Conservation (phyloP, 1,140 invertebrate genomes). For the Lamellibrachia luymesi region DNA sequence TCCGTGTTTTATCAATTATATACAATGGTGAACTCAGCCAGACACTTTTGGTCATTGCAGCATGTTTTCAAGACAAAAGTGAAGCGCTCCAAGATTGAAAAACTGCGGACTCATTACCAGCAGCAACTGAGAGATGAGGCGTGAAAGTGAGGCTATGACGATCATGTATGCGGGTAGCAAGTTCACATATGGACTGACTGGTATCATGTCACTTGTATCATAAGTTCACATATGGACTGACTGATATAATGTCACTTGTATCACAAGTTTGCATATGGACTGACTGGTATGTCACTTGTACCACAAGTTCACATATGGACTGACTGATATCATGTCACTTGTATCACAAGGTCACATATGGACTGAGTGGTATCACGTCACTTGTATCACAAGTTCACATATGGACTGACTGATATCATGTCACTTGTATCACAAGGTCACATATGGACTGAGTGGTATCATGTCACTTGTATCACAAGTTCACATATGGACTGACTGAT, state of each 20-base stretch:
- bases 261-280: background rate
- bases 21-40: too few species aligned
- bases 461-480: too few species aligned
- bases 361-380: too few species aligned
- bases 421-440: too few species aligned
- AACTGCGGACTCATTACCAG: background rate
- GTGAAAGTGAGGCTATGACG: background rate
- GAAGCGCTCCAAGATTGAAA: constrained; percentile 1
- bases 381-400: too few species aligned
- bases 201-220: background rate
- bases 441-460: too few species aligned
- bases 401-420: too few species aligned
- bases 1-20: too few species aligned
- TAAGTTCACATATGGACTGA: background rate
- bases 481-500: too few species aligned
- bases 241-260: background rate
- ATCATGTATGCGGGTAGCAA: background rate
- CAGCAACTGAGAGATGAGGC: background rate
- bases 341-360: too few species aligned
- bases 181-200: background rate
- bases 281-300: background rate
- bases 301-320: background rate
- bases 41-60: background rate
- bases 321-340: background rate
- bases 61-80: constrained; percentile 8